phyloP scores from a whole-genome alignment of 2,797 vertebrate species.

The Zalophus californianus region DNA sequence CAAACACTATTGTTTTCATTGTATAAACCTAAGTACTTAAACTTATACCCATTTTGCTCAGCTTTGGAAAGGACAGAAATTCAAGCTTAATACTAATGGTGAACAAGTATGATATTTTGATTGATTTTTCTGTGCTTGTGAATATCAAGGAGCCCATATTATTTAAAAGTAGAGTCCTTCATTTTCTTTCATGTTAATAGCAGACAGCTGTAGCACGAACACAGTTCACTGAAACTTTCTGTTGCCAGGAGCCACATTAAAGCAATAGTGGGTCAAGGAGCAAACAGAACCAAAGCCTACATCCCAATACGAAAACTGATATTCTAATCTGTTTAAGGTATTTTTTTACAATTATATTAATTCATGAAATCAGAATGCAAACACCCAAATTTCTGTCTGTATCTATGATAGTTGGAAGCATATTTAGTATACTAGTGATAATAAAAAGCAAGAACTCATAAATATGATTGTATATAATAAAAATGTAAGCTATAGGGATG shows the following conservation, averaged over 20 bases:
- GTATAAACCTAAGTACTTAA: not conserved
- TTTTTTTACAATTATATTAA: slow-evolving; percentile 43
- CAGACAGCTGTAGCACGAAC: not conserved
- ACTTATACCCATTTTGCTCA: slow-evolving; percentile 59
- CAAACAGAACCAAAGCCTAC: not conserved
- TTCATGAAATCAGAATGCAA: slow-evolving; percentile 41
- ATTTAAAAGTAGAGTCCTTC: slow-evolving; percentile 17
- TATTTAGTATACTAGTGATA: not conserved
- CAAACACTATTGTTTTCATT: not conserved
- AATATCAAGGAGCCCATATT: slow-evolving; percentile 61
- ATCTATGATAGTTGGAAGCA: not conserved
- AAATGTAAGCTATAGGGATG: not conserved
- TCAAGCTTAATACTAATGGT: not conserved
- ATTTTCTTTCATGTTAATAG: not conserved
- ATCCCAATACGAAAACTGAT: slow-evolving; percentile 20
- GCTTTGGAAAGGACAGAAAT: slow-evolving; percentile 49
- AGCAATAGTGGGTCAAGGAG: not conserved
- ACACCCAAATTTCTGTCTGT: not conserved
- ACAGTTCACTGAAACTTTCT: not conserved
- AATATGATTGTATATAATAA: slow-evolving; percentile 30
- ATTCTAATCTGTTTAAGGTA: not conserved
- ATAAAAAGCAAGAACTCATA: slow-evolving; percentile 21
- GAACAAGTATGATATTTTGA: slow-evolving; percentile 56
- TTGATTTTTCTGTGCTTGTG: slow-evolving; percentile 54
- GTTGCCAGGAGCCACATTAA: rapidly evolving